phyloP scores from a whole-genome alignment of 2,888 invertebrate species.

The Ormyrus thymus region DNA sequence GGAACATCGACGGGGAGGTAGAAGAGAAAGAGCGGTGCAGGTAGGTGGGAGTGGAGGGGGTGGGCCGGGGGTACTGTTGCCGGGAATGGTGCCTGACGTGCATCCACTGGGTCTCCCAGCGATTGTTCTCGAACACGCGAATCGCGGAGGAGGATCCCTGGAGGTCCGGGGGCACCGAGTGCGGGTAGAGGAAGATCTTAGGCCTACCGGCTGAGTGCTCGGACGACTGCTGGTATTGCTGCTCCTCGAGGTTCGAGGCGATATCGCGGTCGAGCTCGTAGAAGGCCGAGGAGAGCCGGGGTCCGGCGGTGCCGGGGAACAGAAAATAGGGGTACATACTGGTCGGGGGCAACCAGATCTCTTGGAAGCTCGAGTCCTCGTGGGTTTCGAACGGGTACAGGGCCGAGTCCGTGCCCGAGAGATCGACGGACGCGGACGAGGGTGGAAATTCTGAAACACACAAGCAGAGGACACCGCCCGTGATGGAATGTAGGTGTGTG shows the following conservation, averaged over 20 bases:
- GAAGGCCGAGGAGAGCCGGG: conserved; percentile 69
- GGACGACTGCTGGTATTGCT: conserved; percentile 58
- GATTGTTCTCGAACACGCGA: conserved; percentile 51
- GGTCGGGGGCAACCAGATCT: conserved; percentile 77
- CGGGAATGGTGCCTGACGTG: conserved; percentile 42
- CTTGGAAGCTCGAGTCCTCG: conserved; percentile 75
- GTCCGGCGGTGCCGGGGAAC: conserved; percentile 76
- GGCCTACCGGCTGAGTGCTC: conserved; percentile 61
- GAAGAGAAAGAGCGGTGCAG: conserved; percentile 48
- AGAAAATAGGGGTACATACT: conserved; percentile 79
- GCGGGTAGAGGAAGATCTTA: conserved; percentile 60
- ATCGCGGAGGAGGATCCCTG: conserved; percentile 44
- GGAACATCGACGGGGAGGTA: conserved; percentile 59
- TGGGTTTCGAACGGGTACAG: conserved; percentile 76
- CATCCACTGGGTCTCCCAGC: conserved; percentile 55
- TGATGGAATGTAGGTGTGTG: conserved; percentile 11
- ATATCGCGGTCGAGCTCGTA: conserved; percentile 66
- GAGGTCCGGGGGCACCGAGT: conserved; percentile 49
- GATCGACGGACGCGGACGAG: conserved; percentile 75
- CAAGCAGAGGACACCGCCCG: conserved; percentile 68
- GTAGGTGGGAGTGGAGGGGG: conserved; percentile 13
- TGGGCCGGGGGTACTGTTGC: conserved; percentile 55
- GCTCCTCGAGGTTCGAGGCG: conserved; percentile 58
- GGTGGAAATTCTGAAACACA: conserved; percentile 79
- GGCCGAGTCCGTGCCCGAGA: conserved; percentile 79